Evolutionary conservation across 2,113 vertebrate genomes (phyloP).

Genomic region (Ranitomeya variabilis): DNA sequence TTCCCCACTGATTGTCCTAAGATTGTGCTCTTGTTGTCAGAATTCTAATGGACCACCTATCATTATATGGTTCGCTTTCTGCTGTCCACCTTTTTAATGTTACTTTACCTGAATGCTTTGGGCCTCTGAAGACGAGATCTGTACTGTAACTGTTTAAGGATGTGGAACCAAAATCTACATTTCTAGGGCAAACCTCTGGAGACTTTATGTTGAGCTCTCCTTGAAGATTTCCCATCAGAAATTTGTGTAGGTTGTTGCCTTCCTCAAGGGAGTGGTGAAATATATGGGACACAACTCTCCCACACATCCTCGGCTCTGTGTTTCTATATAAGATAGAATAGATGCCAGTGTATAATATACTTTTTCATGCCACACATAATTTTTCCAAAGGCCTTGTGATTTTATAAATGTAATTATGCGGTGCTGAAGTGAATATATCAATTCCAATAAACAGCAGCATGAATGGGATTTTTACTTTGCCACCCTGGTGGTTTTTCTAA

Average conservation of each 20-base stretch:
- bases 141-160: constrained; percentile 37
- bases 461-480: constrained; percentile 40
- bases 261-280: constrained; percentile 40
- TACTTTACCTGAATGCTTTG: neutral
- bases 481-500: constrained; percentile 40
- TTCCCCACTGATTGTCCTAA: no score
- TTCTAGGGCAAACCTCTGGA: constrained; percentile 51
- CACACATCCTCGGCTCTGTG: neutral
- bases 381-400: neutral
- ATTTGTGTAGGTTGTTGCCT: constrained; percentile 43
- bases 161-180: constrained; percentile 48
- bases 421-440: constrained; percentile 26
- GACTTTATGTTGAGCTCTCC: constrained; percentile 41
- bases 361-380: neutral
- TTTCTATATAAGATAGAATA: constrained; percentile 1
- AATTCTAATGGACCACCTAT: no score
- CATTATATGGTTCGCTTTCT: neutral
- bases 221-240: constrained; percentile 56
- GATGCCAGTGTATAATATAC: neutral
- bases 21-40: no score
- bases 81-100: constrained; percentile 7
- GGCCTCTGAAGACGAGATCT: constrained; percentile 27
- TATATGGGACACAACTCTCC: constrained; percentile 50
- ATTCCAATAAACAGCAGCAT: constrained; percentile 43
- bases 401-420: constrained; percentile 36